Evolutionary conservation across 2,113 vertebrate genomes (phyloP).

Genomic region (Stegastes partitus): DNA sequence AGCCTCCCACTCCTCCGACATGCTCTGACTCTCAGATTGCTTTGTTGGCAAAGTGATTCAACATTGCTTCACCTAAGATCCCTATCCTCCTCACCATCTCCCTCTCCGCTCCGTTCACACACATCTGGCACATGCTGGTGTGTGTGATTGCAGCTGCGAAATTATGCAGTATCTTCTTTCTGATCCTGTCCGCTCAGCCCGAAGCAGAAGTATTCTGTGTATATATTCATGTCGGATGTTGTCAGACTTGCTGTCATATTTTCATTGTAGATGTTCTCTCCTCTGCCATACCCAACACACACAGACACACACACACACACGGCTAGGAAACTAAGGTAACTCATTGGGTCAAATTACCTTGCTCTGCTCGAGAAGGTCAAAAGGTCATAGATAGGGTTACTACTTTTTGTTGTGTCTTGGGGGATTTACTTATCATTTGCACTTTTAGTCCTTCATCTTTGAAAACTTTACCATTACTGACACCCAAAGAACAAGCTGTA

Average conservation of each 20-base stretch:
- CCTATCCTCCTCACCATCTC: constrained; percentile 25
- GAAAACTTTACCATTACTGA: constrained; percentile 14
- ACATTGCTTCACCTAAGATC: constrained; percentile 46
- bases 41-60: constrained; percentile 56
- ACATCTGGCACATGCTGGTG: constrained; percentile 27
- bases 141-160: constrained; percentile 18
- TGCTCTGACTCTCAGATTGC: constrained; percentile 58
- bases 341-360: constrained; percentile 48
- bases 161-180: constrained; percentile 57
- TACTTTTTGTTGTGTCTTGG: constrained; percentile 21
- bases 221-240: constrained; percentile 42
- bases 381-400: constrained; percentile 41
- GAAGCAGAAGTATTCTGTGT: constrained; percentile 50
- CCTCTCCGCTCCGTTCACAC: constrained; percentile 14
- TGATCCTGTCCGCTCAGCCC: constrained; percentile 35
- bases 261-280: constrained; percentile 44
- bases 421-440: constrained; percentile 21
- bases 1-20: constrained; percentile 56
- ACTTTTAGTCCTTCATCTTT: constrained; percentile 24
- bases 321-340: constrained; percentile 16
- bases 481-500: constrained; percentile 3
- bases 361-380: constrained; percentile 44
- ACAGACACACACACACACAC: not conserved
- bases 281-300: constrained; percentile 16
- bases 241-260: constrained; percentile 55